Conservation (phyloP, 2,888 invertebrate species). For the Melanostoma scalare region DNA sequence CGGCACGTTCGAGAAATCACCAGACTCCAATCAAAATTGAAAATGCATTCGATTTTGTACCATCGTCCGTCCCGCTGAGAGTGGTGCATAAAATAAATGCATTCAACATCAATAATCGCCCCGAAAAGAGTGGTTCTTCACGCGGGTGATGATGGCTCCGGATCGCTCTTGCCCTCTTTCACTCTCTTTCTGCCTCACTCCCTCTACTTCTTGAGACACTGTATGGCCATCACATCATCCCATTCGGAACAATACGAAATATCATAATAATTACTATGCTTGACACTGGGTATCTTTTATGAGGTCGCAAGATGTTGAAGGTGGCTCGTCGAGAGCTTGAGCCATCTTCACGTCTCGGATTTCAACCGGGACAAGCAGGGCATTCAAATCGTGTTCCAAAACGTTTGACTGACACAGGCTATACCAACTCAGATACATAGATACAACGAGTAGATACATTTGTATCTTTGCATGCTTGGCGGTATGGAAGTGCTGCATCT, state of each 20-base stretch:
- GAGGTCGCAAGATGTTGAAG: conserved; percentile 68
- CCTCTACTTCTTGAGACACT: too few species aligned
- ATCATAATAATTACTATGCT: conserved; percentile 73
- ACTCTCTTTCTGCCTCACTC: too few species aligned
- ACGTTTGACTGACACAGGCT: conserved; percentile 66
- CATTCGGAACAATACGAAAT: conserved; percentile 68
- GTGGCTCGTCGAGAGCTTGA: conserved; percentile 32
- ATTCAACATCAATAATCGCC: conserved; percentile 69
- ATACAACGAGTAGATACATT: conserved; percentile 48
- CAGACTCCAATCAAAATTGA: conserved; percentile 72
- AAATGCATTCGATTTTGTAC: conserved; percentile 68
- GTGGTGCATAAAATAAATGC: conserved; percentile 50
- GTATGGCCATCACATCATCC: conserved; percentile 28
- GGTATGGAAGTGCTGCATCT: conserved; percentile 44
- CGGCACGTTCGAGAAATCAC: conserved; percentile 72
- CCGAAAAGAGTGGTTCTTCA: conserved; percentile 50
- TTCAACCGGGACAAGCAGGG: conserved; percentile 55
- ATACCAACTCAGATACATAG: conserved; percentile 23
- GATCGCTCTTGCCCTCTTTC: conserved; percentile 1
- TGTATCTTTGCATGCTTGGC: conserved; percentile 45
- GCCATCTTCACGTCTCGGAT: conserved; percentile 51
- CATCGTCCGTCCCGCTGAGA: conserved; percentile 4
- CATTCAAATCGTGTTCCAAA: conserved; percentile 68
- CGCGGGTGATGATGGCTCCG: conserved; percentile 52
- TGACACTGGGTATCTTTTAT: conserved; percentile 73